These are phyloP conservation scores for Arrhamphus sclerolepis DNA, from an alignment of 2,797 vertebrate species.

Conservation along the genomic window DNA sequence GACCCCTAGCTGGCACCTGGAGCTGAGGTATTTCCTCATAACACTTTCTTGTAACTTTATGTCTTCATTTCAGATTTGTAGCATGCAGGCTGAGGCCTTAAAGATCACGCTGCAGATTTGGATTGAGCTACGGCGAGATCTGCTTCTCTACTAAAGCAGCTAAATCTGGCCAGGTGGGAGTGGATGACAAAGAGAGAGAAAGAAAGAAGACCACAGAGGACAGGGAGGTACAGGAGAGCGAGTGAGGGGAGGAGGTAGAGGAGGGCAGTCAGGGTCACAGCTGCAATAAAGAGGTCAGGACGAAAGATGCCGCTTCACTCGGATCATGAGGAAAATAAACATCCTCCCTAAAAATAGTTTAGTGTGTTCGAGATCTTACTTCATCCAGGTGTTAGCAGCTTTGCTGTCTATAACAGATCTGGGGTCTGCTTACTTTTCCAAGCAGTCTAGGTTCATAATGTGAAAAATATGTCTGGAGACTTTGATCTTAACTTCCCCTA, in stretches of 20 bases:
- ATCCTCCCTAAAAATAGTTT: conserved; percentile 73
- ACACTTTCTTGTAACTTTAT: conserved; percentile 61
- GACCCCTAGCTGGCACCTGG: conserved; percentile 73
- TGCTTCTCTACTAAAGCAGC: not conserved
- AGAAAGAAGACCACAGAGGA: conserved; percentile 49
- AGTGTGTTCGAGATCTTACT: conserved; percentile 37
- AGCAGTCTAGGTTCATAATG: conserved; percentile 34
- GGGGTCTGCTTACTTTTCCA: conserved; percentile 26
- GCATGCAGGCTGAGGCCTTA: not conserved
- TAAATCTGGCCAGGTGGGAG: conserved; percentile 30
- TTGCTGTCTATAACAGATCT: conserved; percentile 22
- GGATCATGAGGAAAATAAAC: conserved; percentile 62
- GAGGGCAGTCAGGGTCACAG: conserved; percentile 70
- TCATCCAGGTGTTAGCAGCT: conserved; percentile 65
- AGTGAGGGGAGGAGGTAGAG: conserved; percentile 31
- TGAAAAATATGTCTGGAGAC: conserved; percentile 13
- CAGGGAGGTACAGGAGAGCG: conserved; percentile 49
- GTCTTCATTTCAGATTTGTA: conserved; percentile 48
- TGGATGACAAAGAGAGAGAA: conserved; percentile 16
- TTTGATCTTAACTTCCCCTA: conserved; percentile 17
- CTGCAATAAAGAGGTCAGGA: conserved; percentile 74
- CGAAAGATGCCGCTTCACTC: conserved; percentile 73
- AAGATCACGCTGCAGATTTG: not conserved
- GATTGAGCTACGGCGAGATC: not conserved
- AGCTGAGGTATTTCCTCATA: conserved; percentile 76